Base-by-base conservation (phyloP, 2,888 invertebrate genomes). In the Macaria liturata region DNA sequence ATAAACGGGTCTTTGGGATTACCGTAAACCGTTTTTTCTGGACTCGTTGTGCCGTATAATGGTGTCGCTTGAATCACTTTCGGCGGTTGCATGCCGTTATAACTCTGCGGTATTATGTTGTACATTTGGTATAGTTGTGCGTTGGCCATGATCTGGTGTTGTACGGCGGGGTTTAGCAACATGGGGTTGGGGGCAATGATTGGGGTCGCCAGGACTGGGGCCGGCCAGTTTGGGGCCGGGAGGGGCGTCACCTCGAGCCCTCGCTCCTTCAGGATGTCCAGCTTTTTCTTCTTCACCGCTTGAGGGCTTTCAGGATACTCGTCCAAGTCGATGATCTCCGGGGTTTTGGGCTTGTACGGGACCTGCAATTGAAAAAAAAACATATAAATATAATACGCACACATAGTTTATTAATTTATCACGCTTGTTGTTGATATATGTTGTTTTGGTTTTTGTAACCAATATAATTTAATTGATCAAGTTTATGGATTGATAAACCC, bases 241-340 rank as follows among this genome's bases (percentile, higher is more conserved):
- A 96, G 93, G 0, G 96, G 94, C 0, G 96, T 96, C 1, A 96
- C 96, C 75, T 96, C 96, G 3, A 96, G 83, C 0, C 96, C 96
- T 9, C 95, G 93, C 71, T 96, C 95, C 58, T 95, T 94, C 43
- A 96, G 86, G 46, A 96, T 95, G 67, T 96, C 96, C 5, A 96
- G 86, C 72, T 95, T 96, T 64, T 94, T 93, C 81, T 95, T 95
- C 64, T 95, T 93, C 9, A 88, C 74, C 0, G 81, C 76, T 56
- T 88, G 89, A 0, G 89, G 92, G 52, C 87, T 89, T 52, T 92
- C 92, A 0, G 91, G 92, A 67, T 92, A 92, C 44, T 91, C 89
- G 73, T 95, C 95, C 6, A 95, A 80, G 69, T 94, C 94, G 54
- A 94, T 94, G 9, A 94, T 93, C 76, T 95, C 95, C 7, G 95